Evolutionary conservation across 2,113 vertebrate genomes (phyloP), one percentile per base, ranked within the genome.

Genomic region (Podarcis cretensis): DNA sequence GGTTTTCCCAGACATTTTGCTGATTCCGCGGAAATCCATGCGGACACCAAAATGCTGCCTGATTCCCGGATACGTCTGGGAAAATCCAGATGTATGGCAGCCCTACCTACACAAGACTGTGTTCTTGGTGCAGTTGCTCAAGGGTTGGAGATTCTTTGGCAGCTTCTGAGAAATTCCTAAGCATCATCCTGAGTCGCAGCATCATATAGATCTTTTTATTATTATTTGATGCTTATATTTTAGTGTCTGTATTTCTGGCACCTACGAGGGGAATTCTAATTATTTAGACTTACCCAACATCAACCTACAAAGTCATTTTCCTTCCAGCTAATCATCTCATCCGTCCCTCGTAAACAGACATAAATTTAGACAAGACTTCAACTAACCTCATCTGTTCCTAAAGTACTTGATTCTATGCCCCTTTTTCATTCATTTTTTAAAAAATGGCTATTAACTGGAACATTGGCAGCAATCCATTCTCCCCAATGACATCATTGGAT

Each of bases 271-370:
- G 90, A 54, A 88, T 73, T 79, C 73, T 92, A 75, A 23, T 65
- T 89, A 83, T 91, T 91, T 86, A 83, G 10, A 92, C 77, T 81
- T 63, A n/a, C 91, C 92, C 92, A 76, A 85, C 81, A 75, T 23
- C 74, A 21, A 76, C 83, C 80, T 88, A 74, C 91, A 92, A 91
- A 86, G 48, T 87, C 83, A 78, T 73, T 75, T 83, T 66, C 76
- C 90, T 90, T 89, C 87, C 76, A 88, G 89, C 71, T 90, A 88
- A 54, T 86, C 91, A 90, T 91, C 91, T 16, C 80, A 66, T 63
- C 84, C 32, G 23, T 90, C 77, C 86, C 6, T 14, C 65, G 0
- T 23, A 76, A 63, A 85, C 63, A 83, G 32, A 35, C 57, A 30
- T 88, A 93, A 90, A 94, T 94, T 82, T 91, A 43, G 66, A 86